These are phyloP conservation scores for Cataglyphis hispanica DNA, from an alignment of 1,140 invertebrate genomes.

Conservation along the genomic window DNA sequence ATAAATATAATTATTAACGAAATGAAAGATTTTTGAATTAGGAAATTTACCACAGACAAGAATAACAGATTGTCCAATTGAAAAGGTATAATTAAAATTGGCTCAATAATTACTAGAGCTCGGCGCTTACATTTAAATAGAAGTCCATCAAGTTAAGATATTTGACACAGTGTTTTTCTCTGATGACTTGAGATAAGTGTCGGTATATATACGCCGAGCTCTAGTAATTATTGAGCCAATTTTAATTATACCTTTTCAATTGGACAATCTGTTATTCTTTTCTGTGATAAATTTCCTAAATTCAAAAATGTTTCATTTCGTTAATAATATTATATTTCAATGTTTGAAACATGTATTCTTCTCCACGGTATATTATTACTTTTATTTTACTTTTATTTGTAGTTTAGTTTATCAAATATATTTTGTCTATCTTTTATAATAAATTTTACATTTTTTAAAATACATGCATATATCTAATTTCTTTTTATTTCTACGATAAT, in stretches of 20 bases:
- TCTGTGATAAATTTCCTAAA: too few species aligned
- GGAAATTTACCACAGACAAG: too few species aligned
- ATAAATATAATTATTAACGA: not conserved
- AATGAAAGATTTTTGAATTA: too few species aligned
- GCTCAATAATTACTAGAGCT: too few species aligned
- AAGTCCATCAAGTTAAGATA: too few species aligned
- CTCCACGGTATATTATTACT: not conserved
- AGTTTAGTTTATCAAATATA: not conserved
- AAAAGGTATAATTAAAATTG: not conserved
- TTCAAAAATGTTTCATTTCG: too few species aligned
- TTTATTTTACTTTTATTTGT: not conserved
- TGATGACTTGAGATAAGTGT: constrained; percentile 27
- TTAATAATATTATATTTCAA: not conserved
- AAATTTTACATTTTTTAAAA: not conserved
- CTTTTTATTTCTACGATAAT: not conserved
- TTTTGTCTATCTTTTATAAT: not conserved
- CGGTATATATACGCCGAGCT: too few species aligned
- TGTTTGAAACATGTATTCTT: too few species aligned
- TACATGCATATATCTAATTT: not conserved
- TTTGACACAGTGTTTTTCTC: too few species aligned
- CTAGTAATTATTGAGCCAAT: too few species aligned
- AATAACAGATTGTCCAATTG: not conserved
- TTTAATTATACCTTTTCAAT: not conserved
- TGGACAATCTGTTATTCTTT: not conserved
- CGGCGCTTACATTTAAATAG: not conserved